A percentile compares a stretch with the other conserved stretches of the same genome.
Conservation (phyloP, 1,140 invertebrate species). For the Bactericera cockerelli region DNA sequence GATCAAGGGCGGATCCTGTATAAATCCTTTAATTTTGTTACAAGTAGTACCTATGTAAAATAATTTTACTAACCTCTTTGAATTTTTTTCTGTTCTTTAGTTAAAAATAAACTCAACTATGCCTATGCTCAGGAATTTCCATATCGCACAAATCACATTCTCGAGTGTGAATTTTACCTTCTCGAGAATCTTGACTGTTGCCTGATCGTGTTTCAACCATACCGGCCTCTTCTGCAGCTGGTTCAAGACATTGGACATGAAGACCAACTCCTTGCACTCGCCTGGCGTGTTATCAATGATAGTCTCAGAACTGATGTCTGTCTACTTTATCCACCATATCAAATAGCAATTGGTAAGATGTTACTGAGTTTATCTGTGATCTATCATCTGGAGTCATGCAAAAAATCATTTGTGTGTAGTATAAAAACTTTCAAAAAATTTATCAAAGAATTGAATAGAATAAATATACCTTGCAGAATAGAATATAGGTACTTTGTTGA, state of each 20-base stretch:
- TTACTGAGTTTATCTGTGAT: no score
- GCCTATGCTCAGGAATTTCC: conserved; percentile 91
- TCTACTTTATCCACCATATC: conserved; percentile 92
- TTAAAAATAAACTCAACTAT: conserved; percentile 94
- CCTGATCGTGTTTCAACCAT: conserved; percentile 95
- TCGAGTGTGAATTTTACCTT: conserved; percentile 98
- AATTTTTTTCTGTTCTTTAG: conserved; percentile 44
- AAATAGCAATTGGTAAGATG: conserved; percentile 74
- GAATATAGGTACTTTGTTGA: no score
- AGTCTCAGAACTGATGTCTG: conserved; percentile 91
- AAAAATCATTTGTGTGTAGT: no score
- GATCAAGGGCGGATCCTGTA: no score
- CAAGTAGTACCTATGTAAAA: no score
- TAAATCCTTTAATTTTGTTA: no score
- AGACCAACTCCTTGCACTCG: conserved; percentile 72
- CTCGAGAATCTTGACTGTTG: conserved; percentile 98
- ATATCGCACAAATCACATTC: conserved; percentile 86
- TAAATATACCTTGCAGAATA: no score
- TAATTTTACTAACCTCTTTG: no score
- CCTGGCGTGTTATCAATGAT: conserved; percentile 96
- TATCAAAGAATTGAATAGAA: no score
- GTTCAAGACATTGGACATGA: conserved; percentile 84
- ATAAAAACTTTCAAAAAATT: no score
- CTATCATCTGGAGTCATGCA: no score
- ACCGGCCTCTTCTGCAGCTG: conserved; percentile 77